Percentiles rank a stretch among this genome's conserved stretches.
Conservation (phyloP, 2,888 invertebrate species). For the Coronaproctus castanopsis region DNA sequence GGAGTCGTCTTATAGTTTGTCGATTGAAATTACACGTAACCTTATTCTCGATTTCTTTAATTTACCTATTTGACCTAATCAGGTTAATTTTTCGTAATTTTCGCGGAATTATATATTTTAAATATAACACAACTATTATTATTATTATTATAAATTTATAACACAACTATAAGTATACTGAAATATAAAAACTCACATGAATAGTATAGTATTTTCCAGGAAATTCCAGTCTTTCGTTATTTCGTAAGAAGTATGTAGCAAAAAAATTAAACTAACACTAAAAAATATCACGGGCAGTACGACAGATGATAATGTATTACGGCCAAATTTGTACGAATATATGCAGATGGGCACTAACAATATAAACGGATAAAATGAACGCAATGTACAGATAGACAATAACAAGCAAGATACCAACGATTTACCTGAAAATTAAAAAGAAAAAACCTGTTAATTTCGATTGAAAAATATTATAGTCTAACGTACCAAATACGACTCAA, state of each 20-base stretch:
- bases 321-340: slow-evolving; percentile 28
- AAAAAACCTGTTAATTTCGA: slow-evolving; percentile 3
- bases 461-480: no score
- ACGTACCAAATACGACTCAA: no score
- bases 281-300: slow-evolving; percentile 15
- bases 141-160: no score
- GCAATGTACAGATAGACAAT: slow-evolving; percentile 57
- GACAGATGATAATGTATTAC: slow-evolving; percentile 11
- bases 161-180: no score
- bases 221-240: slow-evolving; percentile 43
- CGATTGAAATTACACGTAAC: no score
- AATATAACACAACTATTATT: no score
- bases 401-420: slow-evolving; percentile 33
- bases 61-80: no score
- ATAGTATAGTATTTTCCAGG: slow-evolving; percentile 51
- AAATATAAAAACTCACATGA: slow-evolving; percentile 41
- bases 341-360: slow-evolving; percentile 64
- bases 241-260: slow-evolving; percentile 40
- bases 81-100: no score
- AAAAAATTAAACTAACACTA: slow-evolving; percentile 17
- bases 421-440: slow-evolving; percentile 8
- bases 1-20: no score
- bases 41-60: no score
- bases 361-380: slow-evolving; percentile 62
- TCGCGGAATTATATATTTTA: no score